Evolutionary conservation across 2,797 vertebrate genomes (phyloP), one percentile per base, ranked within the genome.

Genomic region (Clarias platycephalus): DNA sequence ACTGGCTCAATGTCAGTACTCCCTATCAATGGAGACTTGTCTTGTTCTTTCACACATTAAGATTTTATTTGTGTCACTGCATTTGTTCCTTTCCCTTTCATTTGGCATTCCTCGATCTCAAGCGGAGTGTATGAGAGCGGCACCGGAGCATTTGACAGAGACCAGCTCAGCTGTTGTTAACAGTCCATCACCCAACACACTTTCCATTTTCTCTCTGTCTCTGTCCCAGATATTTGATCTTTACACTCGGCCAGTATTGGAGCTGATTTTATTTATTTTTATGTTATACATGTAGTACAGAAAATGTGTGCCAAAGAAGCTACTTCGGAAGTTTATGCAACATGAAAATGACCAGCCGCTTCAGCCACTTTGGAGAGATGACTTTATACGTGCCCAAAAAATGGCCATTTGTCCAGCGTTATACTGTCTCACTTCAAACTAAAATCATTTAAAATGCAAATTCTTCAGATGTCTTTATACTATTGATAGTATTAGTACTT

Each of bases 61-160:
- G 53, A 86, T 85, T 83, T 81, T 66, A 64, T 64, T 57, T 79
- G 16, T 83, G 60, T 86, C 87, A 84, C 80, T 70, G 63, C 72
- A 22, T 83, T 67, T 12, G 9, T 72, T 77, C 68, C 62, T 80
- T 72, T 37, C 15, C 31, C 57, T 67, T 67, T 37, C 75, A 53
- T 28, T 58, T 64, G 37, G 53, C 62, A 81, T 67, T 49, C 24
- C 18, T n/a, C 15, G 24, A 26, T 83, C 63, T 76, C 37, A 78
- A 64, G 78, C 58, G 77, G 55, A 82, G 72, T 37, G 49, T 60
- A 68, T 79, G 74, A 86, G 82, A 81, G 72, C 16, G 4, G 67
- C 12, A 44, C 74, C 55, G 86, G 71, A 84, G 86, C 86, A 20
- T 87, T 79, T 82, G 84, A 85, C 86, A 77, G 79, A 64, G 62